These are phyloP conservation scores for Epizoanthus illoricatus DNA, from an alignment of 92 coral and sea anemone genomes.

Conservation along the genomic window DNA sequence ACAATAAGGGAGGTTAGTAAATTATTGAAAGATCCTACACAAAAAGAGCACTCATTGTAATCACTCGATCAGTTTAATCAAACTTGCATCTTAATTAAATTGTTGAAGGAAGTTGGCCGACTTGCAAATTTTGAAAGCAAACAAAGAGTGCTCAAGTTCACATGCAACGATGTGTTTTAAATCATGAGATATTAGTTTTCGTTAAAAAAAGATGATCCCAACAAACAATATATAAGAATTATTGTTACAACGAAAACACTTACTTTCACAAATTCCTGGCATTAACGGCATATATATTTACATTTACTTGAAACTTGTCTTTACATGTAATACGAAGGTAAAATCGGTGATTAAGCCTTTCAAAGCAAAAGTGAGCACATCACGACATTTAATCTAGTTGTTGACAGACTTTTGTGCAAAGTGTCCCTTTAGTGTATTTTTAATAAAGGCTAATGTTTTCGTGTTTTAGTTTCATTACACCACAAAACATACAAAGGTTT, in stretches of 20 bases:
- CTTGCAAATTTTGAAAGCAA: conserved; percentile 39
- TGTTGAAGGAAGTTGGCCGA: conserved; percentile 30
- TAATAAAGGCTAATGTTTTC: conserved; percentile 22
- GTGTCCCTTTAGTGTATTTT: conserved; percentile 30
- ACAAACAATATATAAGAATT: neutral
- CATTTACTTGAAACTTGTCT: no score
- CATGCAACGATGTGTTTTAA: neutral
- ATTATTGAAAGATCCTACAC: conserved; percentile 37
- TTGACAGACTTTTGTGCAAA: conserved; percentile 39
- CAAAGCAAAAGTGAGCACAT: neutral
- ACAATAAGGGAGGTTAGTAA: conserved; percentile 31
- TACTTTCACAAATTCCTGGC: neutral
- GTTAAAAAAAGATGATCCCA: neutral
- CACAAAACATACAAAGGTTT: conserved; percentile 31
- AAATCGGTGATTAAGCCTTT: neutral
- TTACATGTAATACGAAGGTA: neutral
- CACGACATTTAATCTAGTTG: conserved; percentile 14
- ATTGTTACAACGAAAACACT: neutral
- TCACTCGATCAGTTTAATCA: conserved; percentile 39
- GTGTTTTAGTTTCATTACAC: conserved; percentile 22
- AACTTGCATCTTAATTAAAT: conserved; percentile 38
- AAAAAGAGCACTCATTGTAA: conserved; percentile 25
- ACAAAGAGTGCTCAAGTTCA: neutral
- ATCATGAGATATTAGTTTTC: neutral
- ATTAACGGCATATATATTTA: no score